Conservation (phyloP, 2,888 invertebrate species). For the Sipha maydis region DNA sequence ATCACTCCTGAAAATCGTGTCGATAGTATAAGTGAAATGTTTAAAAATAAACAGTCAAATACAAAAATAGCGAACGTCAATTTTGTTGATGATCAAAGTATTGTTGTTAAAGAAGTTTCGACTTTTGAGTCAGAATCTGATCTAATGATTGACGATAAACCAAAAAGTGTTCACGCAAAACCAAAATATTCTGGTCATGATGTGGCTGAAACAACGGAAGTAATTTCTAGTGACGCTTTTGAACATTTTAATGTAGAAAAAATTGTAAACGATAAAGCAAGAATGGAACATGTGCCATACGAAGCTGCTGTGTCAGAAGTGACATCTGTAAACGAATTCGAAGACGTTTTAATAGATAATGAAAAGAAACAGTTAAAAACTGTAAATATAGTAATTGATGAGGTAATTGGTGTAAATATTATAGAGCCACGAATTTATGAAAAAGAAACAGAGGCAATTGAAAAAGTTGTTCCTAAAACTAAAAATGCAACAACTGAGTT, state of each 20-base stretch:
- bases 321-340: conserved; percentile 67
- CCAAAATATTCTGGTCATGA: conserved; percentile 66
- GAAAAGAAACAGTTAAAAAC: conserved; percentile 9
- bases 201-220: conserved; percentile 68
- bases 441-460: conserved; percentile 70
- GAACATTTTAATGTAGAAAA: conserved; percentile 65
- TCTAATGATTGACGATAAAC: conserved; percentile 67
- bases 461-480: conserved; percentile 64
- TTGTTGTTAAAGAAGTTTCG: conserved; percentile 71
- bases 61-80: conserved; percentile 69
- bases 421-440: conserved; percentile 69
- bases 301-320: conserved; percentile 67
- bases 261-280: conserved; percentile 30
- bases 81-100: conserved; percentile 72
- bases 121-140: conserved; percentile 67
- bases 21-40: conserved; percentile 67
- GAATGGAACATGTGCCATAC: conserved; percentile 50
- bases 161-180: conserved; percentile 66
- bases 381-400: conserved; percentile 70
- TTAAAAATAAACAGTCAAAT: conserved; percentile 66
- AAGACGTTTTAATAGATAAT: conserved; percentile 13
- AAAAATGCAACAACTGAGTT: conserved; percentile 37
- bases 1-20: conserved; percentile 69
- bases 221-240: conserved; percentile 65
- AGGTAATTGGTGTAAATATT: conserved; percentile 73